Percentiles rank a stretch among this genome's conserved stretches.
Conservation (phyloP, 2,888 invertebrate genomes). For the Hypena proboscidalis region DNA sequence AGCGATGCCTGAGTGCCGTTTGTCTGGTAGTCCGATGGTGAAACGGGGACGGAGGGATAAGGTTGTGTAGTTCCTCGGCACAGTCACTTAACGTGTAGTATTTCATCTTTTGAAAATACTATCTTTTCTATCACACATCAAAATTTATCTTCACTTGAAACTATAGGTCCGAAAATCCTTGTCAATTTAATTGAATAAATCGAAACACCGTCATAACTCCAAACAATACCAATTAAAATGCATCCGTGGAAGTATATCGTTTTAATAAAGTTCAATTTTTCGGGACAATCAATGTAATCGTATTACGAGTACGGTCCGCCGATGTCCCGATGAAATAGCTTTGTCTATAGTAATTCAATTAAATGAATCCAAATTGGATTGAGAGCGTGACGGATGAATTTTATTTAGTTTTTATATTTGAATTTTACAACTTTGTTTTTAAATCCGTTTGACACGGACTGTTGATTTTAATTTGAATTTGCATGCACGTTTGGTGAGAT, state of each 20-base stretch:
- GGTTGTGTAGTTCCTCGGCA: no score
- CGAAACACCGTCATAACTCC: not conserved
- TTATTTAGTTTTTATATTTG: conserved; percentile 52
- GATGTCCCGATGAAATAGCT: conserved; percentile 64
- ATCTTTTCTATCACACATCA: no score
- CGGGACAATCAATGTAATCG: conserved; percentile 65
- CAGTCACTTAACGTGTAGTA: no score
- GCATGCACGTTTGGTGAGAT: conserved; percentile 6
- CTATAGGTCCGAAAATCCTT: no score
- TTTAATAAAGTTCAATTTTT: conserved; percentile 42
- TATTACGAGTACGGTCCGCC: conserved; percentile 54
- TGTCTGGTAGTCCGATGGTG: no score
- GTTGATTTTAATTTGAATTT: conserved; percentile 29
- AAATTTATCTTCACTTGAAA: no score
- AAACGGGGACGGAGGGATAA: no score
- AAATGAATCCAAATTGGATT: conserved; percentile 62
- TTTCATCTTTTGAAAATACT: no score
- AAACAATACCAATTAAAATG: conserved; percentile 1
- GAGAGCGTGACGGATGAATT: conserved; percentile 51
- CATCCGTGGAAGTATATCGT: conserved; percentile 12
- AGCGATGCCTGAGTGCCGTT: no score
- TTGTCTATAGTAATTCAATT: conserved; percentile 71
- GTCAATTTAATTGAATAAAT: no score
- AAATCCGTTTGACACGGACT: conserved; percentile 19
- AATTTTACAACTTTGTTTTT: conserved; percentile 27